Base-by-base conservation (phyloP, 1,140 invertebrate species). In the Pectinophora gossypiella region DNA sequence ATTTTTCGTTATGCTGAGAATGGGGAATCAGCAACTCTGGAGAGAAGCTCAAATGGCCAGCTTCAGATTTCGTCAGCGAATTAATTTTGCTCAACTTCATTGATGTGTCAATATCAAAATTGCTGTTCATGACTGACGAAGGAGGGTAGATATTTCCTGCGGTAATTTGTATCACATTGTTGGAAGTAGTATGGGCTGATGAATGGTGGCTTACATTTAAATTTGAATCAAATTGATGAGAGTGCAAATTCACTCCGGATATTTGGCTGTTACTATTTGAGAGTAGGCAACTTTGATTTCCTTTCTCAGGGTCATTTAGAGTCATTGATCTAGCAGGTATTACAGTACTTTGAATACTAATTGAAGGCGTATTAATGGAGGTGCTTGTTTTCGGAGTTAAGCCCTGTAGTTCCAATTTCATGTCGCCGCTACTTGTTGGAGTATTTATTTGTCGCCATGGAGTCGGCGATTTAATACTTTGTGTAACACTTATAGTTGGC, bases 1-100 rank as follows among this genome's bases (percentile, higher is more conserved):
- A 62, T 56, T 87, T 87, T 21, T 87, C 84, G 6, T 61, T 49
- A 67, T 85, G 72, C 54, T 85, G 81, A 2, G 84, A 75, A 67
- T 87, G 84, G n/a, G 84, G 77, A 47, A 81, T 72, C 78, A 87
- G 85, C 46, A 87, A 84, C 68, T 87, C 84, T 72, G 81, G 84
- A 2, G 78, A 83, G 51, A 85, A 87, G 50, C 84, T 87, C 54
- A 85, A 64, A 60, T 84, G 84, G 0, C 84, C 84, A 19, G 76
- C 76, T 72, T 85, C 84, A 9, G 84, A 59, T 62, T 87, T 87
- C 18, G 84, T 85, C 22, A 87, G 59, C 10, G 84, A 78, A 66
- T 85, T 87, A 23, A 87, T 85, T 56, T 87, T 87, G 53, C 79
- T 87, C 19, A 87, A 53, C 59, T 87, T 85, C 19, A 87, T 49